phyloP scores from a whole-genome alignment of 1,140 invertebrate species.

The Pentalonia nigronervosa region DNA sequence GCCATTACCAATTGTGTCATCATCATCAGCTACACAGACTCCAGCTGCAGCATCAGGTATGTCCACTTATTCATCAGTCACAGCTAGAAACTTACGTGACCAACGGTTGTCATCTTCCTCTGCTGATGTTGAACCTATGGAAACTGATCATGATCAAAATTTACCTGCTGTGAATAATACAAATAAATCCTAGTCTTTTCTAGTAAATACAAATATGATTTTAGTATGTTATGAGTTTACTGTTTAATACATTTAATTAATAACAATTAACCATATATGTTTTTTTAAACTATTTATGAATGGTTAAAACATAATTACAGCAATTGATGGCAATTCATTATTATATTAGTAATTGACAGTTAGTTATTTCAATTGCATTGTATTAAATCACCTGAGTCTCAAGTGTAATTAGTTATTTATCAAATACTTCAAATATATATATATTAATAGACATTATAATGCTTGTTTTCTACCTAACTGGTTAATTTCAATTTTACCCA shows the following conservation, averaged over 20 bases:
- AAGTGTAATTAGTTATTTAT: background rate
- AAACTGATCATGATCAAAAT: conserved; percentile 57
- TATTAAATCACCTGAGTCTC: background rate
- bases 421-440: conserved; percentile 9
- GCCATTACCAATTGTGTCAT: conserved; percentile 33
- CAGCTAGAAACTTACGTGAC: conserved; percentile 44
- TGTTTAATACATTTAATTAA: too few relatives aligned
- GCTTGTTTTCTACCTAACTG: background rate
- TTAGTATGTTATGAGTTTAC: conserved; percentile 25
- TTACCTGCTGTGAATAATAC: conserved; percentile 50
- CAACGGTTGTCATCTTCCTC: conserved; percentile 39
- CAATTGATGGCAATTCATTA: background rate
- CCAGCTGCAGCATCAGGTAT: conserved; percentile 44
- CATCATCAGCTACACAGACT: conserved; percentile 47
- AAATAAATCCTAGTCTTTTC: conserved; percentile 47
- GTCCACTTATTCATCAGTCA: conserved; percentile 47
- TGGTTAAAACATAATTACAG: conserved; percentile 9
- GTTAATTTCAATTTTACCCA: background rate
- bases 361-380: background rate
- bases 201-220: background rate
- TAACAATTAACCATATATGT: conserved; percentile 27
- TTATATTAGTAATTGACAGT: background rate
- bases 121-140: conserved; percentile 50
- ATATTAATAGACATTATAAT: background rate
- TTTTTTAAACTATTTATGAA: conserved; percentile 9